Percentiles rank a stretch among this genome's conserved stretches.
These are phyloP conservation scores for Buathra laborator DNA, from an alignment of 2,888 invertebrate genomes.

Conservation along the genomic window DNA sequence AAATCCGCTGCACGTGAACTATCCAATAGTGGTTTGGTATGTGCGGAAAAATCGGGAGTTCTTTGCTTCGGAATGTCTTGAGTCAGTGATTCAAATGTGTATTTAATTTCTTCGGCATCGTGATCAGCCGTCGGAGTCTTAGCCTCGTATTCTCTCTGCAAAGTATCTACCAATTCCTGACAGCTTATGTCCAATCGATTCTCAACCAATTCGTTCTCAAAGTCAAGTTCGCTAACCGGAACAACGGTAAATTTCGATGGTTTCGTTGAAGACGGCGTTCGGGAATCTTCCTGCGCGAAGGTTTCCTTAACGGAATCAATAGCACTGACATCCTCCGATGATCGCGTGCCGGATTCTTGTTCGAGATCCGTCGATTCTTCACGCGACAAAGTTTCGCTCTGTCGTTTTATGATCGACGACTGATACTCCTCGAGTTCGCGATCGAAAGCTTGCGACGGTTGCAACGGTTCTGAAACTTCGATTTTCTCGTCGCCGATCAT, in stretches of 20 bases:
- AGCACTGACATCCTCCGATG: constrained; percentile 76
- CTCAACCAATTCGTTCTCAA: constrained; percentile 82
- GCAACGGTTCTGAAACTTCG: constrained; percentile 80
- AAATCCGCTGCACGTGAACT: constrained; percentile 1
- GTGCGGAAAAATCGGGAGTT: constrained; percentile 44
- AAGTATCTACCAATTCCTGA: constrained; percentile 82
- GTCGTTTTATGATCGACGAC: constrained; percentile 71
- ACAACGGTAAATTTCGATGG: constrained; percentile 78
- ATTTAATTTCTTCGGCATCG: constrained; percentile 68
- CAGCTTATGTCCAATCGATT: constrained; percentile 82
- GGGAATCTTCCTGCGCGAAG: constrained; percentile 29
- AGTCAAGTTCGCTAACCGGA: constrained; percentile 79
- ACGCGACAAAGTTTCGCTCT: constrained; percentile 69
- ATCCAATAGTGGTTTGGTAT: constrained; percentile 31
- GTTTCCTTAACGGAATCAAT: constrained; percentile 75
- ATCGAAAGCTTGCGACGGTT: constrained; percentile 82
- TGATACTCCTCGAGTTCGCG: constrained; percentile 83
- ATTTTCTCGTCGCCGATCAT: constrained; percentile 84
- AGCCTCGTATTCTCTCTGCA: constrained; percentile 81
- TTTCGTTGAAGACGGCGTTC: constrained; percentile 28
- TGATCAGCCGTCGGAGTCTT: constrained; percentile 81
- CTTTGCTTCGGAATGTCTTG: constrained; percentile 17
- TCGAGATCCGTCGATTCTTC: constrained; percentile 75
- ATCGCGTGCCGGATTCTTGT: constrained; percentile 75
- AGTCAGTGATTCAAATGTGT: constrained; percentile 70